phyloP scores from a whole-genome alignment of 2,113 vertebrate species.

The Labeo catla region DNA sequence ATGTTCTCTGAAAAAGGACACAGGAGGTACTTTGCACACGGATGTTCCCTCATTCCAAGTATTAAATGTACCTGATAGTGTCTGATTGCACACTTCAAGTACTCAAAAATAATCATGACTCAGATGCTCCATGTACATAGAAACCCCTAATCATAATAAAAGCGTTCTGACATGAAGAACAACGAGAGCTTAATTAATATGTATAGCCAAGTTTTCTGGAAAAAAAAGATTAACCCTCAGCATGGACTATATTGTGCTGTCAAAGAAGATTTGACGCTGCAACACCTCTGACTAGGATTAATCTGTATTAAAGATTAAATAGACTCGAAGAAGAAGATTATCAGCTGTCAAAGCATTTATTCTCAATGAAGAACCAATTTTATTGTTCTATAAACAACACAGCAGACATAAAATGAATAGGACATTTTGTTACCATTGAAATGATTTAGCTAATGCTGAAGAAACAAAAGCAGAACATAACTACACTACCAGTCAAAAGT shows the following conservation, averaged over 20 bases:
- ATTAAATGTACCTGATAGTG: background rate
- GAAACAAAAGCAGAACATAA: background rate
- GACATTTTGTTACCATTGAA: background rate
- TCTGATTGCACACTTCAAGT: background rate
- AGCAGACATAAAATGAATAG: background rate
- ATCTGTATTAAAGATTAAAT: conserved; percentile 12
- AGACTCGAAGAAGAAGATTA: background rate
- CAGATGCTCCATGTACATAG: background rate
- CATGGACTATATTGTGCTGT: conserved; percentile 32
- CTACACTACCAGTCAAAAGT: background rate
- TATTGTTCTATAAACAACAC: background rate
- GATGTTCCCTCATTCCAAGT: background rate
- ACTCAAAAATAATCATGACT: background rate
- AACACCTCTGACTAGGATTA: background rate
- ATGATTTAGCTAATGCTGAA: background rate
- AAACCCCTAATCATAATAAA: conserved; percentile 21
- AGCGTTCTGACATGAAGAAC: conserved; percentile 1
- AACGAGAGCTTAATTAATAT: conserved; percentile 26
- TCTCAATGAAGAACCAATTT: background rate
- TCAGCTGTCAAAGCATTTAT: background rate
- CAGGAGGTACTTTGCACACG: background rate
- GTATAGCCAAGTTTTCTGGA: conserved; percentile 26
- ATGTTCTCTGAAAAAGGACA: conserved; percentile 1
- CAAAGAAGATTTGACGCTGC: background rate
- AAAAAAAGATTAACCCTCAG: conserved; percentile 20